A percentile compares a stretch with the other conserved stretches of the same genome.
phyloP scores from a whole-genome alignment of 2,113 vertebrate species.

The Erythrolamprus reginae region DNA sequence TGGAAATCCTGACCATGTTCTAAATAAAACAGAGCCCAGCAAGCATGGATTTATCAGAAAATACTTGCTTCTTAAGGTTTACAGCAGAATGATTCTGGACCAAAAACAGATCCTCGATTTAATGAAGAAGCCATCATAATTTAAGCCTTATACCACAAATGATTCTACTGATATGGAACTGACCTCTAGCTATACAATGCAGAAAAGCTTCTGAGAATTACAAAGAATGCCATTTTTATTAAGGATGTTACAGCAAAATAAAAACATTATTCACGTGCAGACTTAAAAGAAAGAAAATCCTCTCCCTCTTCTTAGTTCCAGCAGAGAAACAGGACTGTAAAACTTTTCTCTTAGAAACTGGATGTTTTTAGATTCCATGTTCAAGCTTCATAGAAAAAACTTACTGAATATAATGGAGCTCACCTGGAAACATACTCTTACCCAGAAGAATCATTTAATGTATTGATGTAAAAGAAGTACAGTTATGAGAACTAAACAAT shows the following conservation, averaged over 20 bases:
- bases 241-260: slow-evolving; percentile 76
- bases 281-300: slow-evolving; percentile 57
- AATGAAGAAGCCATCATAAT: slow-evolving; percentile 72
- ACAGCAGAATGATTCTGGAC: slow-evolving; percentile 66
- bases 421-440: slow-evolving; percentile 72
- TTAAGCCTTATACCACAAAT: slow-evolving; percentile 83
- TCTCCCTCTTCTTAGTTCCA: slow-evolving; percentile 35
- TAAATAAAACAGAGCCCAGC: slow-evolving; percentile 51
- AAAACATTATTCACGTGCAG: slow-evolving; percentile 73
- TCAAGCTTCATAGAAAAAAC: slow-evolving; percentile 85
- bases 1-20: slow-evolving; percentile 57
- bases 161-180: slow-evolving; percentile 70
- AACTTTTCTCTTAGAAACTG: slow-evolving; percentile 66
- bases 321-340: slow-evolving; percentile 57
- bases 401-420: slow-evolving; percentile 73
- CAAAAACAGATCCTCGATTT: slow-evolving; percentile 55
- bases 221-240: slow-evolving; percentile 77
- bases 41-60: slow-evolving; percentile 67
- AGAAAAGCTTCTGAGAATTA: slow-evolving; percentile 75
- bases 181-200: slow-evolving; percentile 63
- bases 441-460: slow-evolving; percentile 76
- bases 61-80: slow-evolving; percentile 64
- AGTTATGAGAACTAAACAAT: slow-evolving; percentile 67
- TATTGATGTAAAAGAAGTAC: slow-evolving; percentile 73
- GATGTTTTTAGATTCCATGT: slow-evolving; percentile 81